A percentile compares a stretch with the other conserved stretches of the same genome.
phyloP scores from a whole-genome alignment of 2,113 vertebrate genomes.

The Antechinus flavipes region DNA sequence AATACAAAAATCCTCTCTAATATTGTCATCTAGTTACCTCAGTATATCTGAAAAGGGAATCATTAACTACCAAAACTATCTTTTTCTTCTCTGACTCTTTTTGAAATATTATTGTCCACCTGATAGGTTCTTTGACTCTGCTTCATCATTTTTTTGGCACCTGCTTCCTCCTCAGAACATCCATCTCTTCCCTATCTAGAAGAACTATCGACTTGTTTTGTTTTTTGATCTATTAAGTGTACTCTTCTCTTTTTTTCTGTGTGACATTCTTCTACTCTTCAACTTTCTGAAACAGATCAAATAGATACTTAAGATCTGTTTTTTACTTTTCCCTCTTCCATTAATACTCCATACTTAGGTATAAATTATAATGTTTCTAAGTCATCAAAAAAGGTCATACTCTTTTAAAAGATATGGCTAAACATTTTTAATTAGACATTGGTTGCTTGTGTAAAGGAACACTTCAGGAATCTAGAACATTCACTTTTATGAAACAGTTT shows the following conservation, averaged over 20 bases:
- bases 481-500: neutral
- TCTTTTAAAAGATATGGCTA: neutral
- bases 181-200: neutral
- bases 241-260: neutral
- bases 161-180: neutral
- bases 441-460: neutral
- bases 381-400: neutral
- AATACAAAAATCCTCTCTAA: neutral
- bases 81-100: neutral
- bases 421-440: neutral
- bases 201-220: neutral
- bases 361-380: neutral
- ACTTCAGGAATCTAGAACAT: neutral
- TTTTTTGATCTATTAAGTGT: neutral
- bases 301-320: neutral
- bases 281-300: neutral
- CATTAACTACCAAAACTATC: neutral
- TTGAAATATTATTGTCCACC: neutral
- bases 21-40: neutral
- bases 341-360: neutral
- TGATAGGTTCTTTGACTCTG: neutral
- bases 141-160: neutral
- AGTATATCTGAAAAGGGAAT: neutral
- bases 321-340: neutral
- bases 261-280: neutral